phyloP scores from a whole-genome alignment of 2,888 invertebrate genomes.

The Anoncus sp. region DNA sequence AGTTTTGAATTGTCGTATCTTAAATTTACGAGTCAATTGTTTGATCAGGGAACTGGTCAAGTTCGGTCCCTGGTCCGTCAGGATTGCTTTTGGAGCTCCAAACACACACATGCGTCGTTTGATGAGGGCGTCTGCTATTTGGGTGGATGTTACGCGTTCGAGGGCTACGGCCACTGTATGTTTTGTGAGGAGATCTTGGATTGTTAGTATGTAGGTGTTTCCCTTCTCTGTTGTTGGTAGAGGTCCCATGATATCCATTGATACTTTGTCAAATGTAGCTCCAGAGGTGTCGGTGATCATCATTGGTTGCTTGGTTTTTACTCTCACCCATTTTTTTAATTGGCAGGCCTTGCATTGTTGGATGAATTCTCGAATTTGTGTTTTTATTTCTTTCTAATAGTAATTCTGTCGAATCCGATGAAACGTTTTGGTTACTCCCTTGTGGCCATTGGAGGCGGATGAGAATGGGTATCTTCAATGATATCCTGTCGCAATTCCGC shows the following conservation, averaged over 20 bases:
- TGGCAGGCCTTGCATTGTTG: slow-evolving; percentile 62
- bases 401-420: slow-evolving; percentile 50
- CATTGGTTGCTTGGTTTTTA: too few species aligned
- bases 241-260: slow-evolving; percentile 49
- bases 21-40: slow-evolving; percentile 43
- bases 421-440: slow-evolving; percentile 58
- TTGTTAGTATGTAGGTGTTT: slow-evolving; percentile 41
- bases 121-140: slow-evolving; percentile 39
- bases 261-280: slow-evolving; percentile 41
- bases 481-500: slow-evolving; percentile 19
- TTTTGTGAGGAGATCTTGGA: slow-evolving; percentile 53
- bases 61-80: slow-evolving; percentile 56
- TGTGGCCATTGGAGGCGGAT: slow-evolving; percentile 48
- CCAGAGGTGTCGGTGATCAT: slow-evolving; percentile 52
- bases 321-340: slow-evolving; percentile 53
- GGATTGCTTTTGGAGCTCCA: slow-evolving; percentile 41
- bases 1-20: slow-evolving; percentile 35
- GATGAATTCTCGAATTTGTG: slow-evolving; percentile 46
- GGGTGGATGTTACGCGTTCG: not conserved
- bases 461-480: slow-evolving; percentile 51
- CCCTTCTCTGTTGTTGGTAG: slow-evolving; percentile 20
- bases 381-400: slow-evolving; percentile 61
- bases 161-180: slow-evolving; percentile 51
- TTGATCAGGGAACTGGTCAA: slow-evolving; percentile 51
- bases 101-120: slow-evolving; percentile 44